Percentiles rank a stretch among this genome's conserved stretches.
These are phyloP conservation scores for Lamprotornis superbus DNA, from an alignment of 2,113 vertebrate species.

Conservation along the genomic window DNA sequence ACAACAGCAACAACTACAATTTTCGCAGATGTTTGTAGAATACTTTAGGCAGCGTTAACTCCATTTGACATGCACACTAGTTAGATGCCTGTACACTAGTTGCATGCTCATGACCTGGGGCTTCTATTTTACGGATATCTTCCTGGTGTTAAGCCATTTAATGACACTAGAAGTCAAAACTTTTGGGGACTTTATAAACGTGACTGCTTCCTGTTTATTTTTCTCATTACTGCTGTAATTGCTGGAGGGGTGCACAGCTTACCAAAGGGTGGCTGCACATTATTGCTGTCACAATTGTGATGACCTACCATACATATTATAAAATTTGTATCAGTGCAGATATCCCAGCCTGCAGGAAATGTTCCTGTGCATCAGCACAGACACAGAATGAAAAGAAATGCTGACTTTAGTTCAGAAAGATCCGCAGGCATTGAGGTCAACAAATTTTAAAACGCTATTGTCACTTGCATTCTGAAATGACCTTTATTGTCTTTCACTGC, in stretches of 20 bases:
- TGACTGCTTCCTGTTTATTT: not conserved
- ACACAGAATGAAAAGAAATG: not conserved
- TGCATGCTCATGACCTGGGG: not conserved
- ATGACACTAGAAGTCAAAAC: not conserved
- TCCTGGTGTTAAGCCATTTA: not conserved
- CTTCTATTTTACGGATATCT: not conserved
- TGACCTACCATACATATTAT: not conserved
- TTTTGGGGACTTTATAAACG: not conserved
- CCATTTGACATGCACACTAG: not conserved
- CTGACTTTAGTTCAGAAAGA: not conserved
- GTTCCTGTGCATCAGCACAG: not conserved
- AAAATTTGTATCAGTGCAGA: not conserved
- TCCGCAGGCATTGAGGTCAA: not conserved
- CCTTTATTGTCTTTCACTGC: not conserved
- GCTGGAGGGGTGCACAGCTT: not conserved
- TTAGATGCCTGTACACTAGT: not conserved
- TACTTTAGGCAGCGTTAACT: not conserved
- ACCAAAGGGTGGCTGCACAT: not conserved
- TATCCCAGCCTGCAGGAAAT: not conserved
- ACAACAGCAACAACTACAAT: not conserved
- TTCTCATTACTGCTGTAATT: not conserved
- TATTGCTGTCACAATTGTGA: not conserved
- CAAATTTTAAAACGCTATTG: not conserved
- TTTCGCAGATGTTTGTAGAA: not conserved
- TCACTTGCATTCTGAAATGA: not conserved